Percentiles rank a stretch among this genome's conserved stretches.
These are phyloP conservation scores for Tethea ocularis DNA, from an alignment of 2,888 invertebrate species.

Conservation along the genomic window DNA sequence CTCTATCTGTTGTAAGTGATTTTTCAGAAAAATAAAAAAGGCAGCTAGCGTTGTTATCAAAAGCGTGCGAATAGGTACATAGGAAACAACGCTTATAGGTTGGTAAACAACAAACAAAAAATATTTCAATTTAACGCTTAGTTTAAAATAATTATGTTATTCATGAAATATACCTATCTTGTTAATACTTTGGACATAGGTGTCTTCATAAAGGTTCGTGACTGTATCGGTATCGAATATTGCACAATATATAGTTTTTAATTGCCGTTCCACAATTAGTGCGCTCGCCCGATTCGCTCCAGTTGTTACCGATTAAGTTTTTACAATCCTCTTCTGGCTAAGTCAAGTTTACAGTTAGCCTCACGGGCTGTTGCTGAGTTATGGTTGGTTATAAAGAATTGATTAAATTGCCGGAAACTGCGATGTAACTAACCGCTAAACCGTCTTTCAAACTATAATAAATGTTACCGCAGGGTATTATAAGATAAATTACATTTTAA, in stretches of 20 bases:
- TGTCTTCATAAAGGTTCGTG: constrained; percentile 35
- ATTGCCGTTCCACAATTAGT: constrained; percentile 72
- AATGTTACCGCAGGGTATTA: not conserved
- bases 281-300: constrained; percentile 78
- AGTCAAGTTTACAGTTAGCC: constrained; percentile 74
- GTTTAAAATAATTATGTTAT: not conserved
- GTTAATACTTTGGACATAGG: constrained; percentile 1
- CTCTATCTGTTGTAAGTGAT: too few relatives aligned
- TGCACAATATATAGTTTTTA: constrained; percentile 75
- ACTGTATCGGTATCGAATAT: constrained; percentile 61
- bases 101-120: not conserved
- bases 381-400: constrained; percentile 63
- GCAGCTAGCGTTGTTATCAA: too few relatives aligned
- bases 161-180: not conserved
- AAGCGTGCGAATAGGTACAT: not conserved
- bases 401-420: constrained; percentile 48
- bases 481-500: not conserved
- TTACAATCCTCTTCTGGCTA: constrained; percentile 64
- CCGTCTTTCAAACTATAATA: constrained; percentile 8
- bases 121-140: not conserved
- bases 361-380: constrained; percentile 59
- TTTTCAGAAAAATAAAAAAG: too few relatives aligned
- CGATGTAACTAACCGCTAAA: constrained; percentile 32
- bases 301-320: constrained; percentile 81
- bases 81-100: not conserved